Evolutionary conservation across 2,113 vertebrate genomes (phyloP).

Genomic region (Xiphophorus couchianus): DNA sequence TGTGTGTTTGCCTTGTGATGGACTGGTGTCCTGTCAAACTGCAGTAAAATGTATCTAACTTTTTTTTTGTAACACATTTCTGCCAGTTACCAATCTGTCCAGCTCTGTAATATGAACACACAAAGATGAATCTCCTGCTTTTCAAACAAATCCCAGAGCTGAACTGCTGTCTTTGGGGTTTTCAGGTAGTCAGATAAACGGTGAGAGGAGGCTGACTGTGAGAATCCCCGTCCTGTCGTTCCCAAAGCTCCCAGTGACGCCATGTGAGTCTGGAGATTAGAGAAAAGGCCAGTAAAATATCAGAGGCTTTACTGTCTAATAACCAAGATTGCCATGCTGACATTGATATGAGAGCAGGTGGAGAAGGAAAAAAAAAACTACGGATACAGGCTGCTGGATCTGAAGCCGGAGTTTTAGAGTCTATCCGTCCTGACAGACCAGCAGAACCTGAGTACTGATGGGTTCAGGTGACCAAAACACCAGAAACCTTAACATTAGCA

Average conservation of each 20-base stretch:
- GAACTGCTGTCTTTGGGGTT: not conserved
- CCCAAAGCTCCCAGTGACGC: constrained; percentile 29
- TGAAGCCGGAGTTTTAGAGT: constrained; percentile 36
- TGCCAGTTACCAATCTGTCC: not conserved
- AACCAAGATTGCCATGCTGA: constrained; percentile 57
- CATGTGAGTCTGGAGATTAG: constrained; percentile 63
- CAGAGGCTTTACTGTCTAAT: constrained; percentile 62
- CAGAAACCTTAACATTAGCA: constrained; percentile 15
- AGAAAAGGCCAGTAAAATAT: constrained; percentile 72
- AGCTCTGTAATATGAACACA: not conserved
- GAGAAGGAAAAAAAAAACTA: constrained; percentile 26
- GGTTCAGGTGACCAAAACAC: constrained; percentile 29
- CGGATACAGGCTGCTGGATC: constrained; percentile 31
- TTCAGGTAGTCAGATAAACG: not conserved
- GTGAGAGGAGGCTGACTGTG: not conserved
- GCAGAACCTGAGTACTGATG: constrained; percentile 36
- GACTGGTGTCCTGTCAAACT: too few species aligned
- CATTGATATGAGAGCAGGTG: constrained; percentile 48
- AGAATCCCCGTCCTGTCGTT: constrained; percentile 35
- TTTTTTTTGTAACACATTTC: too few species aligned
- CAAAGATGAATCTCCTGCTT: not conserved
- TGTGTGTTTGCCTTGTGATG: too few species aligned
- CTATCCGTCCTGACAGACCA: constrained; percentile 44
- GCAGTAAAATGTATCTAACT: too few species aligned
- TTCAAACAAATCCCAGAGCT: not conserved